A percentile compares a stretch with the other conserved stretches of the same genome.
phyloP scores from a whole-genome alignment of 2,888 invertebrate species.

The Megaustenia siamemsis region DNA sequence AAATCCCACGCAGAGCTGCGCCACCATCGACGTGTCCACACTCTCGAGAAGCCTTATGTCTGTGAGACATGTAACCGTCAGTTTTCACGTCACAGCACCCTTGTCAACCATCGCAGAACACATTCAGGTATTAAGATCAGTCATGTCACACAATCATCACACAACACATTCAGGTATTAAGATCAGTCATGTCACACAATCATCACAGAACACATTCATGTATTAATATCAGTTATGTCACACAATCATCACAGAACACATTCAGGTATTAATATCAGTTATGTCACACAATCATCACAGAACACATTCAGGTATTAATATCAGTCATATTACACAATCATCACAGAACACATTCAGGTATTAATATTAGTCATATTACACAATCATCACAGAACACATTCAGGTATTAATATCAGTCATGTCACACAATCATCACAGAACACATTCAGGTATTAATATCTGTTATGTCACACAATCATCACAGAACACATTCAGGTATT shows the following conservation, averaged over 20 bases:
- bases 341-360: too few species aligned
- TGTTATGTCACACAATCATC: too few species aligned
- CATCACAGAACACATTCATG: not conserved
- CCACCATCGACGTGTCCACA: conserved; percentile 43
- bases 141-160: not conserved
- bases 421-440: too few species aligned
- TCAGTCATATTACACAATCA: too few species aligned
- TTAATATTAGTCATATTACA: too few species aligned
- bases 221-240: conserved; percentile 9
- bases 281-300: too few species aligned
- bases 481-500: too few species aligned
- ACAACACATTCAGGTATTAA: not conserved
- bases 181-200: conserved; percentile 1
- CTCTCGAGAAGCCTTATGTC: conserved; percentile 30
- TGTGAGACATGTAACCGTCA: conserved; percentile 33
- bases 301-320: too few species aligned
- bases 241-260: conserved; percentile 34
- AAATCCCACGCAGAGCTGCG: conserved; percentile 47
- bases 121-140: conserved; percentile 48
- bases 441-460: too few species aligned
- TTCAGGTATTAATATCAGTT: too few species aligned
- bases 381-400: too few species aligned
- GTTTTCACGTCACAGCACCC: conserved; percentile 48
- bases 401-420: too few species aligned
- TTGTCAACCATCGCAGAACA: conserved; percentile 46